phyloP scores from a whole-genome alignment of 1,140 invertebrate genomes.

The Bombus cullumanus region DNA sequence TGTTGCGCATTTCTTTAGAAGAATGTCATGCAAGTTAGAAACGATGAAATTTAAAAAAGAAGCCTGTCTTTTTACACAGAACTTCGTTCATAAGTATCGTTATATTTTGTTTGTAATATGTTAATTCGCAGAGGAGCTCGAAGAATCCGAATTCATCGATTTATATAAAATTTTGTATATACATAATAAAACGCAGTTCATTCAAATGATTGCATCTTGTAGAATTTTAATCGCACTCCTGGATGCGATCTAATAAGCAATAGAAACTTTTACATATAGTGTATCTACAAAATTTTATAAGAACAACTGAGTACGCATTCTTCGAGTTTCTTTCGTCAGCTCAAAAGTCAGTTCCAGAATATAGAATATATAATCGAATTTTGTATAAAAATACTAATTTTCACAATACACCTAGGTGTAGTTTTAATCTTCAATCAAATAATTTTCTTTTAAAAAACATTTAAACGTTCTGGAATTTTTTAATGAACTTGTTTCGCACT shows the following conservation, averaged over 20 bases:
- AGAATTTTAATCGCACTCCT: not conserved
- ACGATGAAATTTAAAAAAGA: conserved; percentile 18
- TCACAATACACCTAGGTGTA: not conserved
- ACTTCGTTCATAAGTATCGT: conserved; percentile 25
- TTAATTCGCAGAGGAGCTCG: not conserved
- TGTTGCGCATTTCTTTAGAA: conserved; percentile 20
- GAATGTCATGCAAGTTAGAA: conserved; percentile 14
- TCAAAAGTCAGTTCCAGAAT: conserved; percentile 14
- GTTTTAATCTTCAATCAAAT: conserved; percentile 3
- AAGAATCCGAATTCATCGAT: not conserved
- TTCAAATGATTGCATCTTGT: not conserved
- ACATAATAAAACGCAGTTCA: not conserved
- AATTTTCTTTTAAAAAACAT: not conserved
- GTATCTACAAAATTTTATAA: conserved; percentile 1
- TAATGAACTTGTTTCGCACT: not conserved
- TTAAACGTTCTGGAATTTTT: not conserved
- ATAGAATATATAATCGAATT: conserved; percentile 27
- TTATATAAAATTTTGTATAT: not conserved
- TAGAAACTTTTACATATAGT: not conserved
- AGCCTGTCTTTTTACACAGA: not conserved
- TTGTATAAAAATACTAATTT: conserved; percentile 46
- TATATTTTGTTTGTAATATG: conserved; percentile 31
- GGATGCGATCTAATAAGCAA: not conserved
- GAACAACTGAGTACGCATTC: not conserved
- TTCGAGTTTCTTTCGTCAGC: not conserved